Evolutionary conservation across 2,888 invertebrate genomes (phyloP).

Genomic region (Conchocele bisecta): DNA sequence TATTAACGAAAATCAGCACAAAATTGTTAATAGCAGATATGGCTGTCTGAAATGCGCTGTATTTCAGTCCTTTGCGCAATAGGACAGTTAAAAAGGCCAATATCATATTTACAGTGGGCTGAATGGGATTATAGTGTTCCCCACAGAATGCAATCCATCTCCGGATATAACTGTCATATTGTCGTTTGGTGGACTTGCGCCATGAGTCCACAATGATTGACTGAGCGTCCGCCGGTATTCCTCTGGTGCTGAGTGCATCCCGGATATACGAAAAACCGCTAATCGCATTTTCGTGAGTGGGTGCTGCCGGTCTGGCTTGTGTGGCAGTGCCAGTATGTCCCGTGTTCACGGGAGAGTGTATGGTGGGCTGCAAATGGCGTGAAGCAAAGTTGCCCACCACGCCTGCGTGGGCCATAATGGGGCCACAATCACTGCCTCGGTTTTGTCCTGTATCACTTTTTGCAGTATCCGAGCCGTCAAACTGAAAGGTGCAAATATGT

Average conservation of each 20-base stretch:
- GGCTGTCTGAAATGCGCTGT: constrained; percentile 29
- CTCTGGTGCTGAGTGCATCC: background rate
- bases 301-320: background rate
- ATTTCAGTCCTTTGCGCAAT: constrained; percentile 7
- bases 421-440: constrained; percentile 19
- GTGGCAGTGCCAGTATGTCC: background rate
- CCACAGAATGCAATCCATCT: constrained; percentile 39
- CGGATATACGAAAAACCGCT: constrained; percentile 11
- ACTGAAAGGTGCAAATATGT: constrained; percentile 55
- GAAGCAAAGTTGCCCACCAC: constrained; percentile 10
- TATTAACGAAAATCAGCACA: background rate
- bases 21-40: constrained; percentile 10
- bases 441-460: constrained; percentile 20
- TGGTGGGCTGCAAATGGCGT: background rate
- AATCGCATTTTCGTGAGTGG: constrained; percentile 13
- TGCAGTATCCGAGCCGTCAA: constrained; percentile 15
- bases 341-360: constrained; percentile 12
- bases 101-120: constrained; percentile 1
- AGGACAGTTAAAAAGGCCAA: constrained; percentile 14
- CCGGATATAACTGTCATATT: constrained; percentile 24
- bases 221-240: constrained; percentile 6
- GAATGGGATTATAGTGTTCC: constrained; percentile 12
- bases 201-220: constrained; percentile 25
- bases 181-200: constrained; percentile 22
- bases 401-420: constrained; percentile 41